phyloP scores from a whole-genome alignment of 2,888 invertebrate genomes.

The Melanostoma mellinum region DNA sequence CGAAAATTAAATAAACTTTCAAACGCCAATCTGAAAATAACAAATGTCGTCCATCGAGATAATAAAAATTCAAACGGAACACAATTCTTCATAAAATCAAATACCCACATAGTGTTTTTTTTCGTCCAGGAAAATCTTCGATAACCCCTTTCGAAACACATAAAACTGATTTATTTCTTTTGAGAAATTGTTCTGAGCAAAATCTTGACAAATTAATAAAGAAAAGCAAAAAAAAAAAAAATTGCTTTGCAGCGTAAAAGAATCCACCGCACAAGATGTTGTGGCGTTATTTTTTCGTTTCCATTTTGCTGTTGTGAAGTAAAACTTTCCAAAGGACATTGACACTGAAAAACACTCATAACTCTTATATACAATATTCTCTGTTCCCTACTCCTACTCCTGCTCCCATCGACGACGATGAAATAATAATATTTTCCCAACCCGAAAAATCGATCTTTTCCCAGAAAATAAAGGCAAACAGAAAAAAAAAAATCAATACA shows the following conservation, averaged over 20 bases:
- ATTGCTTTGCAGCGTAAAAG: not conserved
- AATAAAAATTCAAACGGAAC: conserved; percentile 15
- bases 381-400: not conserved
- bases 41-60: not conserved
- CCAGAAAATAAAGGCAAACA: conserved; percentile 17
- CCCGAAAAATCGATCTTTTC: conserved; percentile 56
- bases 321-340: conserved; percentile 63
- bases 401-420: conserved; percentile 24
- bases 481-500: conserved; percentile 55
- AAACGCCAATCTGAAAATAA: not conserved
- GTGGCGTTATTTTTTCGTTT: conserved; percentile 3
- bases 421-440: conserved; percentile 52
- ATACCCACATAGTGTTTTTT: conserved; percentile 10
- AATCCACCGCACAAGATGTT: not conserved
- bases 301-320: conserved; percentile 20
- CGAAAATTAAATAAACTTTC: not conserved
- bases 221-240: not conserved
- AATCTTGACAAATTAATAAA: not conserved
- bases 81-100: conserved; percentile 17
- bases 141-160: not conserved
- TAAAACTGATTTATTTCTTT: conserved; percentile 20
- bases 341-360: conserved; percentile 62
- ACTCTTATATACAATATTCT: conserved; percentile 26
- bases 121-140: not conserved
- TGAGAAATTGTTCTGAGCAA: conserved; percentile 9